phyloP scores from a whole-genome alignment of 2,113 vertebrate genomes.

The Hippocampus comes region DNA sequence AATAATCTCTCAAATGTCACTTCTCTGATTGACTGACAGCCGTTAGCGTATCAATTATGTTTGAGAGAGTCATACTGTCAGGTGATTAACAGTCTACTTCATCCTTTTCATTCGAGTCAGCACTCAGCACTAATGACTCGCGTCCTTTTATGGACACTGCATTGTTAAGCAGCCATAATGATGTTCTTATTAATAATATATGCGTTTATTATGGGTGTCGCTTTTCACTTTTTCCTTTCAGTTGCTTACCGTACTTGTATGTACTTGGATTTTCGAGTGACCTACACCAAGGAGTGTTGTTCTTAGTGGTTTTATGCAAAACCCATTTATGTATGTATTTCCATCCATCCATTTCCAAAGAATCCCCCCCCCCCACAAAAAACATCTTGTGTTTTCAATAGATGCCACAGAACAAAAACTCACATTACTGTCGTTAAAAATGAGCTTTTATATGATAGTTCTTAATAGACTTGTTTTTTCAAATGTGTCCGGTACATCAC shows the following conservation, averaged over 20 bases:
- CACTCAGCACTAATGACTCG: slow-evolving; percentile 41
- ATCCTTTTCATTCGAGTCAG: slow-evolving; percentile 34
- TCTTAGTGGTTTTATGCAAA: neutral
- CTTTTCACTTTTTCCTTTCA: slow-evolving; percentile 4
- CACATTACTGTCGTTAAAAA: neutral
- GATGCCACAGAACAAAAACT: neutral
- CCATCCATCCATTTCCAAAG: too few relatives aligned
- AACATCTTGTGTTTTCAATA: slow-evolving; percentile 14
- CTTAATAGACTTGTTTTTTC: slow-evolving; percentile 4
- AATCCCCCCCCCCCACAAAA: too few relatives aligned
- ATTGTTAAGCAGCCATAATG: slow-evolving; percentile 52
- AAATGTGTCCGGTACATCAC: neutral
- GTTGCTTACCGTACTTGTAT: neutral
- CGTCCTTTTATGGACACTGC: slow-evolving; percentile 34
- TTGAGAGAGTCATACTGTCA: neutral
- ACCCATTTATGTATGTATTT: neutral
- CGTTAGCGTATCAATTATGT: neutral
- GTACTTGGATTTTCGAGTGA: neutral
- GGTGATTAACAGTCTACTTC: slow-evolving; percentile 38
- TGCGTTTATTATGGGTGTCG: slow-evolving; percentile 31
- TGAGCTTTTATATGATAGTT: neutral
- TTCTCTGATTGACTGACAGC: neutral
- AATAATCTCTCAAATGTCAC: neutral
- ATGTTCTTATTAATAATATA: slow-evolving; percentile 57
- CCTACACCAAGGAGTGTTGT: neutral